phyloP scores from a whole-genome alignment of 2,797 vertebrate species.

The Acanthurus lineatus region DNA sequence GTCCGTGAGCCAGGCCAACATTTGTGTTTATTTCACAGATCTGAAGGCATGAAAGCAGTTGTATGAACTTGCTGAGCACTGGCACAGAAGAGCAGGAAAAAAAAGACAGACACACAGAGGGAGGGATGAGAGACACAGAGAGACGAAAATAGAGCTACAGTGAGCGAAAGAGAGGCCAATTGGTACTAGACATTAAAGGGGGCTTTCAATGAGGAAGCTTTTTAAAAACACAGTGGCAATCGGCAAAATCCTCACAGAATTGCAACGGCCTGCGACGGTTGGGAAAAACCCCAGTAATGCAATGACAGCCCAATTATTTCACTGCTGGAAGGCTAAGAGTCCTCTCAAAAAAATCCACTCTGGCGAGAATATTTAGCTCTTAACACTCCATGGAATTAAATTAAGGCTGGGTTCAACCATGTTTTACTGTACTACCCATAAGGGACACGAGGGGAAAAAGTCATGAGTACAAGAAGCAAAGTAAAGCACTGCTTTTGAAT shows the following conservation, averaged over 20 bases:
- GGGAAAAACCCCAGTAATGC: constrained; percentile 55
- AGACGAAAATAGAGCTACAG: constrained; percentile 64
- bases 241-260: constrained; percentile 49
- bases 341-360: constrained; percentile 65
- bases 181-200: constrained; percentile 67
- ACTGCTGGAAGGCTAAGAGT: constrained; percentile 55
- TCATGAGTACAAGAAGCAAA: not conserved
- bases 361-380: constrained; percentile 59
- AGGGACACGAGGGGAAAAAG: not conserved
- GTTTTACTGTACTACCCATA: constrained; percentile 14
- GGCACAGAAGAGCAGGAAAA: constrained; percentile 51
- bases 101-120: constrained; percentile 36
- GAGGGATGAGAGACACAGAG: constrained; percentile 39
- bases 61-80: constrained; percentile 65
- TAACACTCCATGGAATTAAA: constrained; percentile 50
- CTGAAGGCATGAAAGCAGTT: constrained; percentile 68
- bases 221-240: constrained; percentile 62
- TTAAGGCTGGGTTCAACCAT: constrained; percentile 41
- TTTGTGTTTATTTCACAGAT: constrained; percentile 75
- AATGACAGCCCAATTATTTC: constrained; percentile 77
- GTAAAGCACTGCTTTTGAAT: constrained; percentile 5
- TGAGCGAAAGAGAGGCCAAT: constrained; percentile 42
- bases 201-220: constrained; percentile 54
- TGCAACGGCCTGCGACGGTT: constrained; percentile 40
- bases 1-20: constrained; percentile 41